Evolutionary conservation across 2,888 invertebrate species (phyloP).

Genomic region (Plagodis pulveraria): DNA sequence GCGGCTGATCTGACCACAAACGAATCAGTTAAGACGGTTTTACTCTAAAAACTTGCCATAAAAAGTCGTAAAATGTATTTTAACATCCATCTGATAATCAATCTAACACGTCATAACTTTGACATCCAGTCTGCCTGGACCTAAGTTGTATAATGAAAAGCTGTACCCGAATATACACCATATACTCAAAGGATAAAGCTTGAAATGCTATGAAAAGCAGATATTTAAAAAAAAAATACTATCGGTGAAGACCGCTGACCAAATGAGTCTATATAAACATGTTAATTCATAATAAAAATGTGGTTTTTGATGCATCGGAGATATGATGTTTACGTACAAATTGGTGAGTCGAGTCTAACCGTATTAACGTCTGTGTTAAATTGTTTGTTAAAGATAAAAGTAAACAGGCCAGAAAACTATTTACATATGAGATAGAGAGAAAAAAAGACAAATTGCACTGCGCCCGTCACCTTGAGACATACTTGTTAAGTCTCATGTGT

Average conservation of each 20-base stretch:
- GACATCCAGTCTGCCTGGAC: constrained; percentile 79
- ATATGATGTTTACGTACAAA: constrained; percentile 74
- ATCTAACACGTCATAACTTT: constrained; percentile 86
- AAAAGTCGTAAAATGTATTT: constrained; percentile 84
- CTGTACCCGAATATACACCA: constrained; percentile 42
- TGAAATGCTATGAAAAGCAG: constrained; percentile 31
- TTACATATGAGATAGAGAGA: no score
- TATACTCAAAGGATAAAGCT: constrained; percentile 40
- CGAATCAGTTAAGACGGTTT: constrained; percentile 73
- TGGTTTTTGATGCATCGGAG: constrained; percentile 62
- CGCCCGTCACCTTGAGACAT: no score
- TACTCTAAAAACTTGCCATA: constrained; percentile 77
- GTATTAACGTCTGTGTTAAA: constrained; percentile 59
- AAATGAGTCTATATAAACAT: constrained; percentile 81
- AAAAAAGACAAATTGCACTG: no score
- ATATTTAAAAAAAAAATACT: constrained; percentile 62
- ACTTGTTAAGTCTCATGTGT: no score
- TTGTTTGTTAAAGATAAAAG: constrained; percentile 59
- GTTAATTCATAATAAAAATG: constrained; percentile 81
- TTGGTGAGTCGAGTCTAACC: constrained; percentile 64
- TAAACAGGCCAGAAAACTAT: constrained; percentile 9
- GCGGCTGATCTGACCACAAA: constrained; percentile 61
- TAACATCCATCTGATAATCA: constrained; percentile 86
- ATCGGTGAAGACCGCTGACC: constrained; percentile 64
- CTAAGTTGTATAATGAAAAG: constrained; percentile 54